phyloP scores from a whole-genome alignment of 1,140 invertebrate genomes.

The Macrosteles quadrilineatus region DNA sequence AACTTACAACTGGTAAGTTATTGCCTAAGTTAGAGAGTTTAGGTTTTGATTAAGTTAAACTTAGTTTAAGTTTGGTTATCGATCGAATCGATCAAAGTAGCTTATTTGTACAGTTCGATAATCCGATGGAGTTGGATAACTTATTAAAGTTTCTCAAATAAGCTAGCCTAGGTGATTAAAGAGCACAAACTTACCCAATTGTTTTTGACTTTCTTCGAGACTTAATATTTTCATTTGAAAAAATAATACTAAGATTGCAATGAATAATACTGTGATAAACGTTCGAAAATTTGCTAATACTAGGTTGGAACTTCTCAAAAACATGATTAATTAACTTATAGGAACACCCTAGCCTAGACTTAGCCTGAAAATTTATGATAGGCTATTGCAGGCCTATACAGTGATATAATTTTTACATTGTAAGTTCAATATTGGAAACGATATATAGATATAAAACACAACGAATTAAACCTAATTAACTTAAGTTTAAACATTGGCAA shows the following conservation, averaged over 20 bases:
- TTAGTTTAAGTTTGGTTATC: too few relatives aligned
- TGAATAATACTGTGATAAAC: neutral
- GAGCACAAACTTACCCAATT: neutral
- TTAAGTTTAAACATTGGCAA: too few relatives aligned
- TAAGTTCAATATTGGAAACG: too few relatives aligned
- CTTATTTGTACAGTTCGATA: neutral
- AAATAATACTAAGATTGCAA: neutral
- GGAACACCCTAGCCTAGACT: neutral
- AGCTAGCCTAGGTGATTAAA: neutral
- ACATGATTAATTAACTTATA: neutral
- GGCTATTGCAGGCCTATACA: too few relatives aligned
- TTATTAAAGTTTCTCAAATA: neutral
- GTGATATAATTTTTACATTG: too few relatives aligned
- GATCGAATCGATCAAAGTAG: neutral
- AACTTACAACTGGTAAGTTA: neutral
- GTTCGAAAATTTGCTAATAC: neutral
- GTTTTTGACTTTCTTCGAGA: slow-evolving; percentile 6
- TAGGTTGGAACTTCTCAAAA: neutral
- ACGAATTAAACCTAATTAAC: too few relatives aligned
- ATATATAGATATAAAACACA: too few relatives aligned
- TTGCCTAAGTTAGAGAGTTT: neutral
- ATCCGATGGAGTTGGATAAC: too few relatives aligned
- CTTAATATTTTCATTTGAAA: slow-evolving; percentile 12
- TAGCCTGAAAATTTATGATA: too few relatives aligned
- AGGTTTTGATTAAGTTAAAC: neutral